A percentile compares a stretch with the other conserved stretches of the same genome.
phyloP scores from a whole-genome alignment of 2,888 invertebrate species.

The Chrysolina americana region DNA sequence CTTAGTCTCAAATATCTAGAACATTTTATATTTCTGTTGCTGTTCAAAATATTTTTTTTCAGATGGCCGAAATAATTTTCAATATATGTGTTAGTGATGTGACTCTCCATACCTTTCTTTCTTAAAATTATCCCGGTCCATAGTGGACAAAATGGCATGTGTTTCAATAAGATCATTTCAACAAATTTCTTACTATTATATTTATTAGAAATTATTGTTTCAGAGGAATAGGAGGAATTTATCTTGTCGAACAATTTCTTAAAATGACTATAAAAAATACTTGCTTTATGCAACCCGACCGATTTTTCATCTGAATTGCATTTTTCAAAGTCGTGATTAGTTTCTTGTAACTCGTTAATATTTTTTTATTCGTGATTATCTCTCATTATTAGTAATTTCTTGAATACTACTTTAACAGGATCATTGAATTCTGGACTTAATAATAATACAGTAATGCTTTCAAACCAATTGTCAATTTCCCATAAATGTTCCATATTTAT shows the following conservation, averaged over 20 bases:
- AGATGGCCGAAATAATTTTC: constrained; percentile 32
- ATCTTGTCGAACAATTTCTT: background rate
- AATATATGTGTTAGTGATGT: constrained; percentile 24
- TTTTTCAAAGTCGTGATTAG: background rate
- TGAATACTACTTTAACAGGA: no score
- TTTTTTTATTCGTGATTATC: no score
- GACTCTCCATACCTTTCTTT: background rate
- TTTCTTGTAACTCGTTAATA: no score
- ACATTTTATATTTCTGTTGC: constrained; percentile 35
- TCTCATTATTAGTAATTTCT: no score
- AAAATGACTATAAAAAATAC: constrained; percentile 12
- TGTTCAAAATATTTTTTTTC: constrained; percentile 20
- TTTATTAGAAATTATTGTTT: background rate
- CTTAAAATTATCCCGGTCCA: constrained; percentile 28
- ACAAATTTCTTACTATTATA: background rate
- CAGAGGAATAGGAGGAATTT: background rate
- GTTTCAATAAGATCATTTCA: constrained; percentile 26
- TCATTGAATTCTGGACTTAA: no score
- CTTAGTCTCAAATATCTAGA: constrained; percentile 30
- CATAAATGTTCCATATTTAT: no score
- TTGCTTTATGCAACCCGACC: background rate
- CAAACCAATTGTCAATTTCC: no score
- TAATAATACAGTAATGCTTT: no score
- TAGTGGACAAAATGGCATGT: constrained; percentile 30
- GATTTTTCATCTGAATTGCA: background rate